Evolutionary conservation across 2,113 vertebrate species (phyloP), one percentile per base, ranked within the genome.

Genomic region (Amphiprion percula): DNA sequence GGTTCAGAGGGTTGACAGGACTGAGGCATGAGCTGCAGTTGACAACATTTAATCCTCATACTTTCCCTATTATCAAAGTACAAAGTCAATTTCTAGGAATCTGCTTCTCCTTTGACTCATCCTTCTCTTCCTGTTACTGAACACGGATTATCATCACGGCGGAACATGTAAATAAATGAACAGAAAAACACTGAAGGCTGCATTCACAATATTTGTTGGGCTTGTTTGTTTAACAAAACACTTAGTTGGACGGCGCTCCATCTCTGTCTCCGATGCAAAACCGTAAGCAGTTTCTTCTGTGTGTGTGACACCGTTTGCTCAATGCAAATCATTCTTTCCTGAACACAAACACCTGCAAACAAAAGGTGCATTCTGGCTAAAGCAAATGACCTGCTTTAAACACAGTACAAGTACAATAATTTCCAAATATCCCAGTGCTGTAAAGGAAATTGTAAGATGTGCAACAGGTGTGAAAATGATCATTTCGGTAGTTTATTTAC

Each of bases 181-280:
- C 7, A 0, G 33, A 9, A 21, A 17, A 23, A 11, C 0, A 0
- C 16, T 30, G 30, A 30, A 30, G 33, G 10, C 6, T 9, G n/a
- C 11, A 1, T 24, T 53, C 37, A 59, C 24, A 61, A n/a, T 44
- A 37, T 46, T 10, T 50, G 11, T 14, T 23, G 30, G 16, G 15
- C 54, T n/a, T 75, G 47, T 80, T 80, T 81, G 59, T 65, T 75
- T 47, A 82, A 50, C 50, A 12, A 39, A 68, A 53, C 28, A n/a
- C 2, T n/a, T n/a, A 41, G 10, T 24, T 8, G 21, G 19, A 2
- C 30, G 2, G 10, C 14, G n/a, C 11, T 10, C 33, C 4, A 5
- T 41, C 30, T 30, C 30, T 6, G 30, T 4, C 6, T 30, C 10
- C n/a, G 21, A 21, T 28, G 24, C 41, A 74, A 70, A 78, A 9